Conservation (phyloP, 2,113 vertebrate species). For the Elaphurus davidianus region DNA sequence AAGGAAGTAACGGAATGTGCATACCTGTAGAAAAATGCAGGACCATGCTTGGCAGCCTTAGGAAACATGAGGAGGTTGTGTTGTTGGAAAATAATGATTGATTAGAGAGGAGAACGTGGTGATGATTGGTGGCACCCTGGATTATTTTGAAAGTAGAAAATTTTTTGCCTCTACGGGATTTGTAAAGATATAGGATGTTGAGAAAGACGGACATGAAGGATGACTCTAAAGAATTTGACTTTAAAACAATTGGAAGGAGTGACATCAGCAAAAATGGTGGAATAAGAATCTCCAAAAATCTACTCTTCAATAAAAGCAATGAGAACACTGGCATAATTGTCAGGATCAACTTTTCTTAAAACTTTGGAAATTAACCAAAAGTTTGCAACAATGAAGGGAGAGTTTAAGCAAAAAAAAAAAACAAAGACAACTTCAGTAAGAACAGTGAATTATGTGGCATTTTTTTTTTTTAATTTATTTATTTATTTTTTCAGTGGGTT, state of each 20-base stretch:
- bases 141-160: not conserved
- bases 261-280: not conserved
- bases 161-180: not conserved
- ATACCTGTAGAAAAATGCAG: not conserved
- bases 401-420: not conserved
- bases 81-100: not conserved
- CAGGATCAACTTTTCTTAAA: not conserved
- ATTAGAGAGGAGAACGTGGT: not conserved
- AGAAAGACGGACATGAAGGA: not conserved
- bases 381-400: not conserved
- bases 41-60: not conserved
- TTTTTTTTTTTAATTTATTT: too few relatives aligned
- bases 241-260: not conserved
- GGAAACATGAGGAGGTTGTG: not conserved
- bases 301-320: not conserved
- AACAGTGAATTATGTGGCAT: not conserved
- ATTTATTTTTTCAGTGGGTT: too few relatives aligned
- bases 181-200: not conserved
- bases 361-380: not conserved
- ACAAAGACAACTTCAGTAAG: not conserved
- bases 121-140: not conserved
- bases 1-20: constrained; percentile 3
- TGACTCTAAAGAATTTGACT: not conserved
- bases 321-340: not conserved
- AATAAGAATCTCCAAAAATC: not conserved